Evolutionary conservation across 2,797 vertebrate genomes (phyloP).

Genomic region (Sebastes paucispinis): DNA sequence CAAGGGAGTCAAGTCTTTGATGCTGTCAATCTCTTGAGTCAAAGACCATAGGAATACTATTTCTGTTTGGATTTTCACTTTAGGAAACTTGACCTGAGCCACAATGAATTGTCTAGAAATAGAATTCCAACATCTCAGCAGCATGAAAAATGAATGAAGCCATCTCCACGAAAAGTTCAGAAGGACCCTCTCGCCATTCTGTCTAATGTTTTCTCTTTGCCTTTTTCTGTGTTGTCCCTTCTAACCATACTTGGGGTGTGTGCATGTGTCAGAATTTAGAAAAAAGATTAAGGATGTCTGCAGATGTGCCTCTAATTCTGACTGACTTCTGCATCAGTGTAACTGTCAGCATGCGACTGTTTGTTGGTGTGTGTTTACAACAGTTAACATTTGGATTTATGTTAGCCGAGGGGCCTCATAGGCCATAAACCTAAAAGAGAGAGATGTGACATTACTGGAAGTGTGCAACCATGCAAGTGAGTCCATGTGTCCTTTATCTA

Average conservation of each 20-base stretch:
- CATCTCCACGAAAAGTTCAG: constrained; percentile 32
- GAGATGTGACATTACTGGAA: neutral
- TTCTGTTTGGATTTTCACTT: constrained; percentile 26
- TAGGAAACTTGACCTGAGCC: constrained; percentile 30
- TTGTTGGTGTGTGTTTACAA: constrained; percentile 8
- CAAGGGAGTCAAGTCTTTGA: constrained; percentile 12
- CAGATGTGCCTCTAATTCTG: constrained; percentile 31
- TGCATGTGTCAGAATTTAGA: constrained; percentile 14
- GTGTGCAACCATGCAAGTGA: neutral
- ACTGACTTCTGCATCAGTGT: constrained; percentile 32
- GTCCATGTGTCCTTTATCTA: constrained; percentile 1
- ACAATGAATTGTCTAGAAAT: constrained; percentile 41
- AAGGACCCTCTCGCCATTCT: constrained; percentile 20
- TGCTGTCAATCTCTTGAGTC: constrained; percentile 5
- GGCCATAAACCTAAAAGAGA: neutral
- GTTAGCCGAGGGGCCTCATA: neutral
- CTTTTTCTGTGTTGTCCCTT: constrained; percentile 23
- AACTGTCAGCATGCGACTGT: constrained; percentile 12
- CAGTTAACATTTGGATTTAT: constrained; percentile 9
- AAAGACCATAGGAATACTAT: constrained; percentile 26
- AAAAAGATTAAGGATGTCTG: constrained; percentile 4
- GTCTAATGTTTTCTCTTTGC: constrained; percentile 10
- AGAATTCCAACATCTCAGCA: constrained; percentile 35
- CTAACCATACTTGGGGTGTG: neutral
- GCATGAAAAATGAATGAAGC: constrained; percentile 56